Evolutionary conservation across 2,888 invertebrate species (phyloP).

Genomic region (Schrankia costaestrigalis): DNA sequence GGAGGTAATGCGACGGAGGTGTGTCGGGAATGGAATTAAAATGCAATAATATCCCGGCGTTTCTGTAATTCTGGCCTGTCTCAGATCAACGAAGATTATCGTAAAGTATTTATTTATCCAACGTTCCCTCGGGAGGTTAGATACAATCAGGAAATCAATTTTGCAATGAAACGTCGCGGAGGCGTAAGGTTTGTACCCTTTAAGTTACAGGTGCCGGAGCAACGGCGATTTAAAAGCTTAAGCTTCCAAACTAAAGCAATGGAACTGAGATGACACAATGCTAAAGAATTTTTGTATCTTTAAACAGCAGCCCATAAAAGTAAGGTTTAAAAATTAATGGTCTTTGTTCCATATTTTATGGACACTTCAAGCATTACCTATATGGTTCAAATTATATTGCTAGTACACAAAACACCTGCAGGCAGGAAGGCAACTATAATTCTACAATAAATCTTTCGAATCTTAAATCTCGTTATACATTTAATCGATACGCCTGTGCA

Average conservation of each 20-base stretch:
- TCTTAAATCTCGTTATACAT: slow-evolving; percentile 28
- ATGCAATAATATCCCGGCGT: slow-evolving; percentile 73
- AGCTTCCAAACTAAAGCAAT: slow-evolving; percentile 30
- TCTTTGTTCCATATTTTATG: slow-evolving; percentile 11
- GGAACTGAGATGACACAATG: neutral
- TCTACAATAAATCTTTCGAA: slow-evolving; percentile 29
- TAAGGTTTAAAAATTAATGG: neutral
- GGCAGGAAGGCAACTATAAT: slow-evolving; percentile 27
- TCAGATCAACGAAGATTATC: slow-evolving; percentile 72
- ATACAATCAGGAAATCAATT: slow-evolving; percentile 79
- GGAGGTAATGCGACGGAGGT: slow-evolving; percentile 69
- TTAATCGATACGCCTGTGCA: slow-evolving; percentile 20
- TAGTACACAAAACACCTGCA: slow-evolving; percentile 16
- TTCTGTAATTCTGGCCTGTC: slow-evolving; percentile 73
- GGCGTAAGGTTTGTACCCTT: slow-evolving; percentile 67
- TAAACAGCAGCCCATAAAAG: neutral
- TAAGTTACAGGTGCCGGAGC: slow-evolving; percentile 60
- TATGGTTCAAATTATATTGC: slow-evolving; percentile 18
- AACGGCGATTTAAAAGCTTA: slow-evolving; percentile 50
- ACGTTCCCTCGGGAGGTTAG: slow-evolving; percentile 70
- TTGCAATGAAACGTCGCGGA: slow-evolving; percentile 70
- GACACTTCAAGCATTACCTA: slow-evolving; percentile 5
- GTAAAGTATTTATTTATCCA: slow-evolving; percentile 79
- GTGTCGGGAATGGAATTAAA: slow-evolving; percentile 72
- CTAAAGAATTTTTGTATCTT: neutral